Base-by-base conservation (phyloP, 1,140 invertebrate genomes). In the Dendrolimus punctatus region DNA sequence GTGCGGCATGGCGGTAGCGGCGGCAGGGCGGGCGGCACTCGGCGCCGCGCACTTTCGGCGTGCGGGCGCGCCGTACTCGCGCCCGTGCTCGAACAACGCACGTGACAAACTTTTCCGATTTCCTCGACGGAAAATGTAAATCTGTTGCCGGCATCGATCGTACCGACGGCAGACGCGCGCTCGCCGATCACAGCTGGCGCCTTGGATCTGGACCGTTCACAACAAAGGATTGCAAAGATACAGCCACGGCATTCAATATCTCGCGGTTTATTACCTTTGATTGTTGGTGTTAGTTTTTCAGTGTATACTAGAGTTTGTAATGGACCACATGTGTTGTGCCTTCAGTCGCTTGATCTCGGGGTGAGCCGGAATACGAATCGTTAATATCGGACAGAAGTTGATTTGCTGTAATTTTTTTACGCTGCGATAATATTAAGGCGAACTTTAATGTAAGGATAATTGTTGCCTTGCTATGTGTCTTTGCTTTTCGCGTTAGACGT, bases 401-500 rank as follows among this genome's bases (percentile, higher is more conserved):
- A 62, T 75, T 76, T 71, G 71, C 70, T 71, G 60, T 61, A 67
- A 58, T 72, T 71, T 63, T 68, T 68, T 64, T 71, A 72, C 56
- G 70, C 66, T 66, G 67, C 57, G 53, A 71, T 70, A 73, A 73
- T 79, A 74, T 66, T 76, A 74, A 71, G 59, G 73, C 64, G 60
- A 64, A 69, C 49, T 58, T 62, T 69, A 70, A 62, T 69, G 64
- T 78, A 76, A 70, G 57, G 64, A 80, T 80, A 68, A 73, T 76
- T 85, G 80, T 82, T 85, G 82, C 82, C 82, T 85, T 85, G 80
- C 76, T 79, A 78, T 73, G 82, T 85, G 82, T 83, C 80, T 83
- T 85, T 77, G 80, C 79, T 85, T 76, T 64, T 75, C 72, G 81
- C 78, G 67, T 68, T 81, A 78, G 67, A 76, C 66, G 60, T 73